Percentiles rank a stretch among this genome's conserved stretches.
phyloP scores from a whole-genome alignment of 2,797 vertebrate genomes.

The Sebastes hopkinsi region DNA sequence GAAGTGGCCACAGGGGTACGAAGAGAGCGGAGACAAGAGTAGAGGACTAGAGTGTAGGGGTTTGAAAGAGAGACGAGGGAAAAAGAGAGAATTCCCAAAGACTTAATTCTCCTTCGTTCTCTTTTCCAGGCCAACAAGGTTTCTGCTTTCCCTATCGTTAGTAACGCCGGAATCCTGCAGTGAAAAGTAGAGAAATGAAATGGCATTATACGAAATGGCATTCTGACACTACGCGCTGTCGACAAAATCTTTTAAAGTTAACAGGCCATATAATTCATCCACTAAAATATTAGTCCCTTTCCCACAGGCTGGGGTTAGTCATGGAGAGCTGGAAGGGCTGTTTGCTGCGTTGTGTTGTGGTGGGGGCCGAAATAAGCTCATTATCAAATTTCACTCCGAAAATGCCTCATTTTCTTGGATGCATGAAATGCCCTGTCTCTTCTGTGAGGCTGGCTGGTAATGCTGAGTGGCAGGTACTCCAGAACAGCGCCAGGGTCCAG shows the following conservation, averaged over 20 bases:
- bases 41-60: slow-evolving; percentile 32
- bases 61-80: slow-evolving; percentile 48
- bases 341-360: slow-evolving; percentile 48
- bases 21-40: slow-evolving; percentile 27
- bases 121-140: slow-evolving; percentile 43
- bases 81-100: slow-evolving; percentile 55
- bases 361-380: slow-evolving; percentile 77
- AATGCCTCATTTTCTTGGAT: slow-evolving; percentile 78
- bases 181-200: slow-evolving; percentile 47
- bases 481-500: slow-evolving; percentile 68
- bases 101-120: slow-evolving; percentile 36
- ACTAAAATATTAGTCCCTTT: slow-evolving; percentile 67
- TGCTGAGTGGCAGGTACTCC: slow-evolving; percentile 82
- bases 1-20: slow-evolving; percentile 49
- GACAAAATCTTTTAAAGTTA: slow-evolving; percentile 78
- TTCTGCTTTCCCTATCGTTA: slow-evolving; percentile 44
- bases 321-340: slow-evolving; percentile 48
- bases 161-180: slow-evolving; percentile 36
- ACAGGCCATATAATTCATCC: slow-evolving; percentile 78
- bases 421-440: slow-evolving; percentile 77
- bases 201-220: slow-evolving; percentile 53
- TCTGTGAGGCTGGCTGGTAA: slow-evolving; percentile 73
- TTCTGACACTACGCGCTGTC: slow-evolving; percentile 62
- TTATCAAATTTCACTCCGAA: slow-evolving; percentile 81
- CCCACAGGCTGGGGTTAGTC: slow-evolving; percentile 63